Base-by-base conservation (phyloP, 1,140 invertebrate species). In the Drosophila orena region DNA sequence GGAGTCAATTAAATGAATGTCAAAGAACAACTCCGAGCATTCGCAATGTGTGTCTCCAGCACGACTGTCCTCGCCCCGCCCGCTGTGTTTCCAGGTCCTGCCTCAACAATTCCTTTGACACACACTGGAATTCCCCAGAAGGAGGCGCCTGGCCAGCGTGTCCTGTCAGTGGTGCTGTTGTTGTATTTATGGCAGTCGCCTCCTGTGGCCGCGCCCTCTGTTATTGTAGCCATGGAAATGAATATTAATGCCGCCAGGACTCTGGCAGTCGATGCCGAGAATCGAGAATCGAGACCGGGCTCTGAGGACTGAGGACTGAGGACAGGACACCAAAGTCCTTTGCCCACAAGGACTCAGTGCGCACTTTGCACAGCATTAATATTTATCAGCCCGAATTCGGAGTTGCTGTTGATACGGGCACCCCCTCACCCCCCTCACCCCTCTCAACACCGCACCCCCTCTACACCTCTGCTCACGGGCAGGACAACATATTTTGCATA, bases 1-100 rank as follows among this genome's bases (percentile, higher is more conserved):
- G 50, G 68, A 90, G 75, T 90, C 86, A 90, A 90, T 90, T 90
- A 90, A 90, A 81, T 83, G 81, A 90, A 90, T 90, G 86, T 90
- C 86, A 90, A 90, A 90, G 81, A 79, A 75, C 78, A 49, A 53
- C 43, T 22, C 42, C 34, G 53, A 64, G 40, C 66, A 44, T 55
- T 62, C 71, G 59, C 60, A 58, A 46, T 78, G 61, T 78, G 61
- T 61, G 61, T 64, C 60, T 58, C 59, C 35, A n/a, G 50, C 52
- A 17, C 17, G 52, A 24, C 20, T 27, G 20, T 17, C 12, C 24
- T 4, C 14, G n/a, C 1, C 30, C 46, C 14, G 1, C 1, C 27
- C 37, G 24, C 8, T 15, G 15, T 17, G 24, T 35, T 17, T 37
- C 35, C n/a, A 38, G 27, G 50, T 71, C 60, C 70, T 77, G 64